Evolutionary conservation across 2,888 invertebrate genomes (phyloP).

Genomic region (Orthosia incerta): DNA sequence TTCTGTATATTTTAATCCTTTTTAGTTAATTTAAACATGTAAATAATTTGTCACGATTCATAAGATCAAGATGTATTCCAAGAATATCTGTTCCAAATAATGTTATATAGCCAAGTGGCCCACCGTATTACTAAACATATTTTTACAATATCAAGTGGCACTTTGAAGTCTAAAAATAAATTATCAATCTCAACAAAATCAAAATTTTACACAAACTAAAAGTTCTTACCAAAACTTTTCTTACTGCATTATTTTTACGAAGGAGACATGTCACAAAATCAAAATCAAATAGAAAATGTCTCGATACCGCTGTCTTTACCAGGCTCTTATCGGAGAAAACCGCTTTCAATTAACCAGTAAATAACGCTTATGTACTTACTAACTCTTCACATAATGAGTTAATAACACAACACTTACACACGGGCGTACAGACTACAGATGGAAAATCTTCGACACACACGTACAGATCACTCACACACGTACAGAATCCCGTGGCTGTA

Average conservation of each 20-base stretch:
- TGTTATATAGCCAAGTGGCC: conserved; percentile 2
- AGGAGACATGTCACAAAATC: conserved; percentile 74
- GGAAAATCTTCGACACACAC: conserved; percentile 80
- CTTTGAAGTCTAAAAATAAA: conserved; percentile 39
- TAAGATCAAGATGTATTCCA: background rate
- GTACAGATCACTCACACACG: conserved; percentile 77
- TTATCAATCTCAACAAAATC: conserved; percentile 37
- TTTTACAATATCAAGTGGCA: conserved; percentile 3
- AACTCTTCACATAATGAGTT: conserved; percentile 91
- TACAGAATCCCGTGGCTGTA: conserved; percentile 84
- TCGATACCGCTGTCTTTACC: conserved; percentile 82
- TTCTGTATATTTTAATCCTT: background rate
- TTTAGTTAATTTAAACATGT: background rate
- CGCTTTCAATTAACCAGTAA: conserved; percentile 90
- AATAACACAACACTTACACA: conserved; percentile 88
- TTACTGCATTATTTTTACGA: conserved; percentile 54
- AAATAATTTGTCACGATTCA: background rate
- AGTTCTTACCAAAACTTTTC: conserved; percentile 50
- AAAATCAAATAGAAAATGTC: conserved; percentile 71
- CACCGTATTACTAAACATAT: background rate
- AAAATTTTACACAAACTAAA: conserved; percentile 41
- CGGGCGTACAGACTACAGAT: conserved; percentile 74
- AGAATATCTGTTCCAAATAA: conserved; percentile 4
- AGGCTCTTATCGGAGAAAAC: conserved; percentile 85
- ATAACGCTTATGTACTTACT: conserved; percentile 87